Conservation (phyloP, 2,113 vertebrate genomes). For the Cyprinodon brontotheroides region DNA sequence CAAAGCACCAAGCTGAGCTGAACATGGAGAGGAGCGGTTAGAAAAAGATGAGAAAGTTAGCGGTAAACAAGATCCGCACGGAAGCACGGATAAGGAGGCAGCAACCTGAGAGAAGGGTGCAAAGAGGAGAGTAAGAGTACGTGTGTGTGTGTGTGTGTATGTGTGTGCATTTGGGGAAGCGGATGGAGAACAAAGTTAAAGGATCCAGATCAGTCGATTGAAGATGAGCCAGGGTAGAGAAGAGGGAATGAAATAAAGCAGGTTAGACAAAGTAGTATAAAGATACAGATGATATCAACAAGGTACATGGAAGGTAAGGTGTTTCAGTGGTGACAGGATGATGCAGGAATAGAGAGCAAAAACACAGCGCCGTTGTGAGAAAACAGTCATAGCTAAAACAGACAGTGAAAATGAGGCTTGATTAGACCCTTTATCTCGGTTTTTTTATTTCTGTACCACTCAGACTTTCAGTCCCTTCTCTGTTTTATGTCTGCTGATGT, state of each 20-base stretch:
- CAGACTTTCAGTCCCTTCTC: slow-evolving; percentile 8
- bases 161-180: slow-evolving; percentile 12
- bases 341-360: neutral
- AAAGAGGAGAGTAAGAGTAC: slow-evolving; percentile 24
- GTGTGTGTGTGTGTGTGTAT: slow-evolving; percentile 32
- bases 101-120: slow-evolving; percentile 27
- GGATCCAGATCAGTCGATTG: slow-evolving; percentile 39
- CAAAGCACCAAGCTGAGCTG: slow-evolving; percentile 3
- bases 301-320: slow-evolving; percentile 6
- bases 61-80: slow-evolving; percentile 13
- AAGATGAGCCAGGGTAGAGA: slow-evolving; percentile 40
- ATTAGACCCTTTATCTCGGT: slow-evolving; percentile 49
- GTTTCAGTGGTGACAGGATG: slow-evolving; percentile 12
- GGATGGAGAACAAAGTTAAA: slow-evolving; percentile 32
- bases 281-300: slow-evolving; percentile 13
- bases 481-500: slow-evolving; percentile 28
- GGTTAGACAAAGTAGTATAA: slow-evolving; percentile 17
- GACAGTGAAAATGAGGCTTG: slow-evolving; percentile 3
- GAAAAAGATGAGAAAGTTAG: slow-evolving; percentile 25
- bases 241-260: slow-evolving; percentile 38
- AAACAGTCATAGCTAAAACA: slow-evolving; percentile 12
- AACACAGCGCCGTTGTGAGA: neutral
- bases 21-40: neutral
- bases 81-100: slow-evolving; percentile 16
- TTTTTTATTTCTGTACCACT: slow-evolving; percentile 32